Conservation (phyloP, 2,113 vertebrate genomes). For the Numenius arquata region DNA sequence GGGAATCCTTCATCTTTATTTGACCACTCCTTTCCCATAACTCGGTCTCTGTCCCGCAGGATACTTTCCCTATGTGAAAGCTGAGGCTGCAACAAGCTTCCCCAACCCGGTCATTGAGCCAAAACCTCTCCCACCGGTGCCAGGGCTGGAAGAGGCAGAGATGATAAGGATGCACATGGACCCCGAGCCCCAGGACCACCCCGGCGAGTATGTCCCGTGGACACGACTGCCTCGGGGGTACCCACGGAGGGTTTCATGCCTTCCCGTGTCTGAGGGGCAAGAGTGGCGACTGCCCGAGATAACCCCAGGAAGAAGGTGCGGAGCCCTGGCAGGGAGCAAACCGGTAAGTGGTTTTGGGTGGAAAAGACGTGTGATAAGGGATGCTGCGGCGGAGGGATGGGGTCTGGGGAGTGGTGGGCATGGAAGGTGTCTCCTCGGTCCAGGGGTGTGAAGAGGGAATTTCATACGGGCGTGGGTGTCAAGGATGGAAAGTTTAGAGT, state of each 20-base stretch:
- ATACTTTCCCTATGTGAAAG: neutral
- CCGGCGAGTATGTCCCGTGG: rapidly evolving
- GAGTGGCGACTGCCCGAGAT: neutral
- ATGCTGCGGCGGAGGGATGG: neutral
- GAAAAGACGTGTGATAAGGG: rapidly evolving
- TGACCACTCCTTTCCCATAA: rapidly evolving
- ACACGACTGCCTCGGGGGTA: rapidly evolving
- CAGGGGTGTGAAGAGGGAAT: rapidly evolving
- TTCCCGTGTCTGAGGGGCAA: rapidly evolving
- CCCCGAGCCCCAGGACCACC: rapidly evolving
- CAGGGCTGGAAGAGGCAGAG: neutral
- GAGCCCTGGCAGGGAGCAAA: neutral
- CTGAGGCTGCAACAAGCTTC: neutral
- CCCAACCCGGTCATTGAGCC: rapidly evolving
- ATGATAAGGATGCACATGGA: rapidly evolving
- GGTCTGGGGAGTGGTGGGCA: neutral
- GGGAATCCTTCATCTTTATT: rapidly evolving
- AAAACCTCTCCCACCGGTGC: rapidly evolving
- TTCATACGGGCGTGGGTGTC: rapidly evolving
- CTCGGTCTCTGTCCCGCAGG: neutral
- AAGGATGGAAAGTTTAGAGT: rapidly evolving
- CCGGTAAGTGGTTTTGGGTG: neutral
- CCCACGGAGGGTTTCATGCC: rapidly evolving
- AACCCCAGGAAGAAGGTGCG: rapidly evolving
- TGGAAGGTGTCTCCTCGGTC: neutral